Percentiles rank a stretch among this genome's conserved stretches.
phyloP scores from a whole-genome alignment of 2,797 vertebrate genomes.

The Macroramphosus scolopax region DNA sequence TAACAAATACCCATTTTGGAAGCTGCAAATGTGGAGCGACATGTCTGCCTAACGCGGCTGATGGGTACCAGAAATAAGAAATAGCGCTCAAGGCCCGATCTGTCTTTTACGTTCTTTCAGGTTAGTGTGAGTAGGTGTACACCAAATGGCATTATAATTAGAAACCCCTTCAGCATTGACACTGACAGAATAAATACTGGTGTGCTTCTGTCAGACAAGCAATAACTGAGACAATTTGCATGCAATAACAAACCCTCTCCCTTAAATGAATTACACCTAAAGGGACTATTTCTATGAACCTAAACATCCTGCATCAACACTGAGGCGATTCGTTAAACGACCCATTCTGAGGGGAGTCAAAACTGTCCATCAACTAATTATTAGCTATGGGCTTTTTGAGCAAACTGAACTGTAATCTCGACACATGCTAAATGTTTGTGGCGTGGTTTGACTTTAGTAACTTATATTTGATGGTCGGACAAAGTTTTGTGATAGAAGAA shows the following conservation, averaged over 20 bases:
- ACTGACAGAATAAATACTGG: slow-evolving; percentile 36
- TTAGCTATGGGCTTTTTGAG: too few relatives aligned
- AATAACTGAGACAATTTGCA: slow-evolving; percentile 37
- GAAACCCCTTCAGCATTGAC: slow-evolving; percentile 21
- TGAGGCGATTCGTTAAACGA: slow-evolving; percentile 26
- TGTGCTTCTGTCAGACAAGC: slow-evolving; percentile 38
- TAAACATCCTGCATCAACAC: slow-evolving; percentile 24
- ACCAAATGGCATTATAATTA: slow-evolving; percentile 41
- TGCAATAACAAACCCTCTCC: slow-evolving; percentile 9
- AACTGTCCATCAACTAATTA: too few relatives aligned
- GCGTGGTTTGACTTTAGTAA: too few relatives aligned
- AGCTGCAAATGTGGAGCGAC: too few relatives aligned
- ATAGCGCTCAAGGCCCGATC: slow-evolving; percentile 4
- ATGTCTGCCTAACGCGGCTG: too few relatives aligned
- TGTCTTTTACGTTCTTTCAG: too few relatives aligned
- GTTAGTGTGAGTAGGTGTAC: slow-evolving; percentile 33
- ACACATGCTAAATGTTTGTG: too few relatives aligned
- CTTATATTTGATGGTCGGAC: too few relatives aligned
- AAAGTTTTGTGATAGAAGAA: too few relatives aligned
- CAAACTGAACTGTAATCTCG: too few relatives aligned
- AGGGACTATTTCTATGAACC: slow-evolving; percentile 38
- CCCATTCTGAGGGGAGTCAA: slow-evolving; percentile 24
- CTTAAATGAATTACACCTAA: slow-evolving; percentile 39
- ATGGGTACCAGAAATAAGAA: background rate
- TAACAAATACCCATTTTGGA: slow-evolving; percentile 15